phyloP scores from a whole-genome alignment of 2,888 invertebrate genomes.

The Ormyrus pomaceus region DNA sequence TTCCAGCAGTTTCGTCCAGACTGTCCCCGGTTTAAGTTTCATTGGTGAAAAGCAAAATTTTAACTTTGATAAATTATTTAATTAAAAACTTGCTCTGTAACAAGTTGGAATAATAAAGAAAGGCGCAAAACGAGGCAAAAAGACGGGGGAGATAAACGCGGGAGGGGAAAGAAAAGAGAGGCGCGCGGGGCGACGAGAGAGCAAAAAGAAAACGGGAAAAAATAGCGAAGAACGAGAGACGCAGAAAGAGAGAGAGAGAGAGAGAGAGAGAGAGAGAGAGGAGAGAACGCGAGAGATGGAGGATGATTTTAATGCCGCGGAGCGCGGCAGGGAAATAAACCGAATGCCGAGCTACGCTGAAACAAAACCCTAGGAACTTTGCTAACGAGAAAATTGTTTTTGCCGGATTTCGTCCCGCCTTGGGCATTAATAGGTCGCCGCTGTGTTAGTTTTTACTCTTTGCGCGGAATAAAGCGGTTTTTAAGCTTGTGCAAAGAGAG shows the following conservation, averaged over 20 bases:
- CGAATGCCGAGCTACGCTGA: slow-evolving; percentile 45
- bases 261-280: slow-evolving; percentile 14
- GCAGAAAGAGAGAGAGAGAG: background rate
- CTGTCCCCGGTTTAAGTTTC: slow-evolving; percentile 8
- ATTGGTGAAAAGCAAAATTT: slow-evolving; percentile 9
- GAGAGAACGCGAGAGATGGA: slow-evolving; percentile 29
- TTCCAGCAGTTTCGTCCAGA: slow-evolving; percentile 7
- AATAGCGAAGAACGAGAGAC: background rate
- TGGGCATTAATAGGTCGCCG: slow-evolving; percentile 46
- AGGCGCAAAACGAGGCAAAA: slow-evolving; percentile 34
- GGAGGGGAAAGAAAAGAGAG: slow-evolving; percentile 6
- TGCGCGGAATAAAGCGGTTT: slow-evolving; percentile 29
- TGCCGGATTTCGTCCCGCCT: slow-evolving; percentile 51
- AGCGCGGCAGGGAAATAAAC: slow-evolving; percentile 52
- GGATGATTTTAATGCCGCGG: slow-evolving; percentile 53
- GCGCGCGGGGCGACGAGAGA: background rate
- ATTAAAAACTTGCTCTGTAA: slow-evolving; percentile 37
- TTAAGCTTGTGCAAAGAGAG: slow-evolving; percentile 24
- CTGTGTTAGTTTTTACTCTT: background rate
- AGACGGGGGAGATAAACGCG: slow-evolving; percentile 24
- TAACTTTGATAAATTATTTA: slow-evolving; percentile 44
- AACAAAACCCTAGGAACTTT: slow-evolving; percentile 56
- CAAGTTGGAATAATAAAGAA: slow-evolving; percentile 49
- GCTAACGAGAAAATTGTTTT: slow-evolving; percentile 58
- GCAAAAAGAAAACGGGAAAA: background rate